Conservation (phyloP, 2,797 vertebrate genomes). For the Mus minutoides region DNA sequence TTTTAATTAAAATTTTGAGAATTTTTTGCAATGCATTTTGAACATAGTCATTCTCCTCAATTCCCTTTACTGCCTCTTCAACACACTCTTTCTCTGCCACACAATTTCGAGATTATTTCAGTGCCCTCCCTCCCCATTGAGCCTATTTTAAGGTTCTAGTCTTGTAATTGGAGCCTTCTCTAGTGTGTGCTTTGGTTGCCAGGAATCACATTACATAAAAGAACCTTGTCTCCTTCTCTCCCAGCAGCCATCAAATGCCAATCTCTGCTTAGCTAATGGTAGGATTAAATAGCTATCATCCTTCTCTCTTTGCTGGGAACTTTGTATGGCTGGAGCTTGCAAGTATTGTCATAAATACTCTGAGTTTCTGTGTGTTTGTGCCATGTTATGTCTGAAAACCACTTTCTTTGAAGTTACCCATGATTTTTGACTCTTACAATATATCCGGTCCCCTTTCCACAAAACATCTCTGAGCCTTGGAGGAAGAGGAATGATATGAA, state of each 20-base stretch:
- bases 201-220: neutral
- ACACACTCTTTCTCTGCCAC: neutral
- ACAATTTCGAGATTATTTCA: neutral
- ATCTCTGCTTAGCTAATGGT: too few relatives aligned
- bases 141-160: neutral
- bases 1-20: neutral
- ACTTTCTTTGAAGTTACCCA: neutral
- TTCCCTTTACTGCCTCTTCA: neutral
- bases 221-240: neutral
- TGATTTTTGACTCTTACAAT: neutral
- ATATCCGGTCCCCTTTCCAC: neutral
- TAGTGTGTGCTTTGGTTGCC: neutral
- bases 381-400: neutral
- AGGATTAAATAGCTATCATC: neutral
- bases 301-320: neutral
- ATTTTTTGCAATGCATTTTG: neutral
- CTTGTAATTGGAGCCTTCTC: neutral
- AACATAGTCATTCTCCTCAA: neutral
- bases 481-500: neutral
- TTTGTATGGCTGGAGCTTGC: neutral
- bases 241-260: neutral
- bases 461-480: neutral
- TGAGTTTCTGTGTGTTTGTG: neutral
- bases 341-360: neutral
- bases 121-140: rapidly evolving